Percentiles rank a stretch among this genome's conserved stretches.
These are phyloP conservation scores for Thamnaconus septentrionalis DNA, from an alignment of 2,113 vertebrate genomes.

Conservation along the genomic window DNA sequence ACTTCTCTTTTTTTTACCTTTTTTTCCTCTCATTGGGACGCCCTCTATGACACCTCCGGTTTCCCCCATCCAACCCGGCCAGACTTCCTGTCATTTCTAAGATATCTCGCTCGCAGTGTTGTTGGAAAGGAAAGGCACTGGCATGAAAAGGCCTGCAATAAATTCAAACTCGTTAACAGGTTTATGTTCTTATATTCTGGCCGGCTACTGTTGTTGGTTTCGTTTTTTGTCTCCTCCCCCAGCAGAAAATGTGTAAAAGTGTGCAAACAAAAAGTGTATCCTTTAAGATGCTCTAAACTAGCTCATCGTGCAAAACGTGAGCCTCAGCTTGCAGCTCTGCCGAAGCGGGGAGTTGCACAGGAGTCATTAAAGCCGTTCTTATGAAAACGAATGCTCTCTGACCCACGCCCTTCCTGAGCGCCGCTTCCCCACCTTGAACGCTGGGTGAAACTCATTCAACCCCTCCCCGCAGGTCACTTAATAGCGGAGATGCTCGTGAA, in stretches of 20 bases:
- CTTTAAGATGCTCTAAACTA: not conserved
- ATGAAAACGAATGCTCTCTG: conserved; percentile 58
- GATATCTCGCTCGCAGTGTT: conserved; percentile 38
- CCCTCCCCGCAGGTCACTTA: conserved; percentile 69
- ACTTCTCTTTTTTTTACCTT: no score
- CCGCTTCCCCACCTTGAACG: conserved; percentile 71
- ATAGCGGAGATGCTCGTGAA: conserved; percentile 78
- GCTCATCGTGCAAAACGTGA: not conserved
- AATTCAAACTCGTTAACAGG: conserved; percentile 48
- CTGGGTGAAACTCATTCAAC: conserved; percentile 67
- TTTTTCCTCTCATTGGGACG: conserved; percentile 64
- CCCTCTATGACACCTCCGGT: conserved; percentile 48
- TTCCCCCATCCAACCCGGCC: conserved; percentile 66
- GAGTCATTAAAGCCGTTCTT: conserved; percentile 64
- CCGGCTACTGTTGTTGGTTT: conserved; percentile 50
- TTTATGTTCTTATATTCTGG: conserved; percentile 48
- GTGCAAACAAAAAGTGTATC: no score
- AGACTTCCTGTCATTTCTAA: conserved; percentile 74
- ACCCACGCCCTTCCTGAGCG: conserved; percentile 65
- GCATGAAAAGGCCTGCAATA: conserved; percentile 27
- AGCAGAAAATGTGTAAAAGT: not conserved
- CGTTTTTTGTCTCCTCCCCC: conserved; percentile 18
- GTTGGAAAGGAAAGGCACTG: conserved; percentile 23
- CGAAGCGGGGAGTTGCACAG: conserved; percentile 22
- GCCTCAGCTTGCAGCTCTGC: conserved; percentile 1